Base-by-base conservation (phyloP, 1,140 invertebrate genomes). In the Diplogasteroides magnus region DNA sequence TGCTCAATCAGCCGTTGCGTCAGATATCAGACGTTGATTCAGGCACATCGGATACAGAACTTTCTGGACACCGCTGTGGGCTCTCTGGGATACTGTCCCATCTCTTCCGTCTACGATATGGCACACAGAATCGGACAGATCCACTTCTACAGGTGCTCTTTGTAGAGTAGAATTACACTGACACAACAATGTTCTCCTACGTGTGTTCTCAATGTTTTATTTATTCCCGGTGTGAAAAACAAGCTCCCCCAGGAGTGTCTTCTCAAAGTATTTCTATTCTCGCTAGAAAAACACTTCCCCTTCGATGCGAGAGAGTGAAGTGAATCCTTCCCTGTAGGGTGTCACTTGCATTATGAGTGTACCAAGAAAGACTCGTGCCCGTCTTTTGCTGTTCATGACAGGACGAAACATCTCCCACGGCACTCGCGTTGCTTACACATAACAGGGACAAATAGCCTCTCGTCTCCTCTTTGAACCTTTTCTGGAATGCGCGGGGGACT, bases 101-200 rank as follows among this genome's bases (percentile, higher is more conserved):
- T 76, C 25, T 67, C 74, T 14, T 64, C 60, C n/a, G 64, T 76
- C 19, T 76, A 74, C 48, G 74, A 76, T 32, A 76, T 76, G 74
- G 74, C 74, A 19, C 72, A 74, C 37, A 57, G 74, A 23, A 76
- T 76, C 32, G 74, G 74, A n/a, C 74, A 76, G 29, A 76, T 76
- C 32, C 74, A 76, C 56, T 76, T 76, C 63, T 76, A 75, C 58
- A 48, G 71, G 71, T 72, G n/a, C n/a, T n/a, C n/a, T n/a, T n/a
- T n/a, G n/a, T n/a, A 25, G 13, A 1, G 2, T 32, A 48, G 31
- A 2, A 6, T 48, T 67, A 15, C 11, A 6, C 25, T 61, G 15
- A n/a, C 15, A n/a, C n/a, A 15, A 15, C n/a, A 15, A 15, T 56
- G n/a, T 15, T 56, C 15, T 56, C n/a, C n/a, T n/a, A n/a, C n/a